Percentiles rank a stretch among this genome's conserved stretches.
Conservation (phyloP, 2,113 vertebrate genomes). For the Cyanocitta stelleri region DNA sequence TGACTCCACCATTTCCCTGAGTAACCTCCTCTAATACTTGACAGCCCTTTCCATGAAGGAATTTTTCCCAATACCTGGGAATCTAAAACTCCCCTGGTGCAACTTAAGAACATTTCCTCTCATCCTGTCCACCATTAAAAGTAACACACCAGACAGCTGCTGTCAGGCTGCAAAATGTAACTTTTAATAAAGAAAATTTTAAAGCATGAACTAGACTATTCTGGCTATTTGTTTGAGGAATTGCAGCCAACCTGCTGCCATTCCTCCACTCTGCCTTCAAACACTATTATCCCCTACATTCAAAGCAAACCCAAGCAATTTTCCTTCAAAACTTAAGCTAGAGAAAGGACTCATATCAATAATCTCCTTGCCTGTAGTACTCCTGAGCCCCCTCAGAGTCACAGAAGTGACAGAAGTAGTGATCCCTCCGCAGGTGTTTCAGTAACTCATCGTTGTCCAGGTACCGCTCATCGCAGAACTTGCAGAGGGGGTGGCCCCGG, state of each 20-base stretch:
- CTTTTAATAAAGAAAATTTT: background rate
- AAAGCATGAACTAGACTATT: background rate
- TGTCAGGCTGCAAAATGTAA: background rate
- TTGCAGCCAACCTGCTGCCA: background rate
- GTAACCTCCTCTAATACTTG: background rate
- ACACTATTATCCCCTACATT: background rate
- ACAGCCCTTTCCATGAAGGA: background rate
- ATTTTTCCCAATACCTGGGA: background rate
- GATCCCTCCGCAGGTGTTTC: slow-evolving; percentile 91
- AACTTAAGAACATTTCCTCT: background rate
- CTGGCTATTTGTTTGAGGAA: background rate
- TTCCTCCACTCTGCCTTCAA: background rate
- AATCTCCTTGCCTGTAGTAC: slow-evolving; percentile 78
- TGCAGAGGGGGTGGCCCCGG: slow-evolving; percentile 93
- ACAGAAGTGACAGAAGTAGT: slow-evolving; percentile 98
- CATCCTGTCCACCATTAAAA: rapidly evolving
- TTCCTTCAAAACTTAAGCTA: background rate
- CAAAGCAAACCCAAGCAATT: background rate
- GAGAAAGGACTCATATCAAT: rapidly evolving
- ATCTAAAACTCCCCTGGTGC: background rate
- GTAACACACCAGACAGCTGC: background rate
- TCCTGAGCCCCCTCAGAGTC: slow-evolving; percentile 95
- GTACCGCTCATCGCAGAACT: slow-evolving; percentile 95
- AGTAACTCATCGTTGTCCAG: slow-evolving; percentile 95
- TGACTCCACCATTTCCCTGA: background rate